Percentiles rank a stretch among this genome's conserved stretches.
These are phyloP conservation scores for Phallusia fumigata DNA, from an alignment of 23 tunicate species.

Conservation along the genomic window DNA sequence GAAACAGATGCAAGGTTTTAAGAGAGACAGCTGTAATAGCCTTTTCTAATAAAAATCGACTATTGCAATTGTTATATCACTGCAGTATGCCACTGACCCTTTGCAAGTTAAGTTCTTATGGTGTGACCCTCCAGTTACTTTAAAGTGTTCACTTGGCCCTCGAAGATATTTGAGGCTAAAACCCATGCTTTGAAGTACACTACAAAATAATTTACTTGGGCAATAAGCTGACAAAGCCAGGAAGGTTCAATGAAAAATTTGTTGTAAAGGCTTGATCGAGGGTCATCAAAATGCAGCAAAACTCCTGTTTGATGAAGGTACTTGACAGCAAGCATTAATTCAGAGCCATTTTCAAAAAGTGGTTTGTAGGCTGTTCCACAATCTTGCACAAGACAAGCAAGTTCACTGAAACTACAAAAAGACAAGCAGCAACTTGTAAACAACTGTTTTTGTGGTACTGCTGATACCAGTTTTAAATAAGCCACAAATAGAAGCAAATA, in stretches of 20 bases:
- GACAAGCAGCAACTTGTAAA: background rate
- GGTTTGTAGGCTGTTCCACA: background rate
- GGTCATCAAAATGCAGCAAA: conserved; percentile 57
- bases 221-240: conserved; percentile 59
- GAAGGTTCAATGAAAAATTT: conserved; percentile 50
- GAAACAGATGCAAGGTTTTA: too few species aligned
- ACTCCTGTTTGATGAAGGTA: conserved; percentile 57
- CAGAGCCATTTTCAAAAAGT: conserved; percentile 45
- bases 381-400: conserved; percentile 30
- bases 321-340: conserved; percentile 54
- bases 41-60: too few species aligned
- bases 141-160: too few species aligned
- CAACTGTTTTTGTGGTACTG: too few species aligned
- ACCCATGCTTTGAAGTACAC: too few species aligned
- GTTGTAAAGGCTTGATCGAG: conserved; percentile 43
- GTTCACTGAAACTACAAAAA: conserved; percentile 47
- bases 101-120: too few species aligned
- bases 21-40: too few species aligned
- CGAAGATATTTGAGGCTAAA: too few species aligned
- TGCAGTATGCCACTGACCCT: too few species aligned
- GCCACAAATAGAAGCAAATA: too few species aligned
- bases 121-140: too few species aligned
- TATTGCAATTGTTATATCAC: too few species aligned
- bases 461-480: background rate
- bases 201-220: conserved; percentile 36